A percentile compares a stretch with the other conserved stretches of the same genome.
Evolutionary conservation across 2,888 invertebrate species (phyloP).

Genomic region (Villa cingulata): DNA sequence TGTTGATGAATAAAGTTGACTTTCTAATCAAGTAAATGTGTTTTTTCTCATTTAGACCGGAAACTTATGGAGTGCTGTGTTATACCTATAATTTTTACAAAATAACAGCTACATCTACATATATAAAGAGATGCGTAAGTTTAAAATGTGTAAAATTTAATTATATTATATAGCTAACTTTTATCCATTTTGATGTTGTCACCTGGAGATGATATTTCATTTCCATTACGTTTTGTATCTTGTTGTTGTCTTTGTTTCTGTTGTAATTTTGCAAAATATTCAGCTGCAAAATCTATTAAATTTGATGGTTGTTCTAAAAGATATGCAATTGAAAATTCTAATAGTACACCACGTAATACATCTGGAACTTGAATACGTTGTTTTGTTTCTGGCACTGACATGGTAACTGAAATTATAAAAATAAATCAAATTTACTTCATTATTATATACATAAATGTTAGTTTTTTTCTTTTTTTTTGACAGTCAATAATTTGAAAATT

Average conservation of each 20-base stretch:
- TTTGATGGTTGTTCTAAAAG: conserved; percentile 85
- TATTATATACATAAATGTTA: too few relatives aligned
- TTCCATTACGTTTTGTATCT: conserved; percentile 34
- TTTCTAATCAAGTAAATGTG: too few relatives aligned
- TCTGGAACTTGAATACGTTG: conserved; percentile 76
- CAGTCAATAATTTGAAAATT: too few relatives aligned
- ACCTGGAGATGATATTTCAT: conserved; percentile 52
- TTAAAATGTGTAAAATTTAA: too few relatives aligned
- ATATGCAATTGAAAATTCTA: conserved; percentile 94
- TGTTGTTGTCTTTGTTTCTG: conserved; percentile 49
- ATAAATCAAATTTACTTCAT: too few relatives aligned
- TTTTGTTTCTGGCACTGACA: conserved; percentile 24
- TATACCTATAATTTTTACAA: too few relatives aligned
- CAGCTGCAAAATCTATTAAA: conserved; percentile 84
- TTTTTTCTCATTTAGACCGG: too few relatives aligned
- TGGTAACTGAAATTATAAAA: conserved; percentile 3
- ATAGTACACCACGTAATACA: conserved; percentile 83
- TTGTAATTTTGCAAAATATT: conserved; percentile 77
- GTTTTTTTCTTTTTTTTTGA: too few relatives aligned
- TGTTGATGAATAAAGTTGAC: too few relatives aligned
- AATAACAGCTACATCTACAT: too few relatives aligned
- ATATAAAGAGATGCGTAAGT: too few relatives aligned
- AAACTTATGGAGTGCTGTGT: too few relatives aligned
- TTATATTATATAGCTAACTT: conserved; percentile 41
- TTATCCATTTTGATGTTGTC: conserved; percentile 77